Conservation (phyloP, 2,113 vertebrate species). For the Thunnus thynnus region DNA sequence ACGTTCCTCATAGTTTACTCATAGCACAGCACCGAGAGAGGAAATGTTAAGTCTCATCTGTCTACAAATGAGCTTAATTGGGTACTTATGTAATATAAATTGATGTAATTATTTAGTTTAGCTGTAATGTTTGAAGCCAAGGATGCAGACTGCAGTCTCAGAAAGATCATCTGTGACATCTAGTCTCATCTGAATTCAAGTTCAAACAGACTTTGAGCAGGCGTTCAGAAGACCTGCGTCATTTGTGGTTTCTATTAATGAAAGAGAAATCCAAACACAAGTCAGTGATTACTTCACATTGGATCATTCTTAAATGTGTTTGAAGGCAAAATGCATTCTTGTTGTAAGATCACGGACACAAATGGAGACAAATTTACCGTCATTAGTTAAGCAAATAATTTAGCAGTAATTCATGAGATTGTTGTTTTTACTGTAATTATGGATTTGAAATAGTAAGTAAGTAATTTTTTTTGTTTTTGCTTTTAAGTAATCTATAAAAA, state of each 20-base stretch:
- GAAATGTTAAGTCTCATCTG: slow-evolving; percentile 2
- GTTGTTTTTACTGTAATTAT: background rate
- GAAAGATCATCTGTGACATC: too few relatives aligned
- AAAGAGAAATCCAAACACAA: background rate
- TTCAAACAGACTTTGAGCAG: background rate
- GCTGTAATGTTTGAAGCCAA: background rate
- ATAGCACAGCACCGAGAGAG: background rate
- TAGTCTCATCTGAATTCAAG: background rate
- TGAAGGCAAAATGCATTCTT: background rate
- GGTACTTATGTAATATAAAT: background rate
- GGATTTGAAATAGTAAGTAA: background rate
- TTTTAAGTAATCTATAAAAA: too few relatives aligned
- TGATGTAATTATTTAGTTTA: background rate
- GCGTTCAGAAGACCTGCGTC: background rate
- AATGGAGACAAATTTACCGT: background rate
- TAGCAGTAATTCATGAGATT: background rate
- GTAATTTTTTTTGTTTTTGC: too few relatives aligned
- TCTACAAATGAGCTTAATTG: slow-evolving; percentile 1
- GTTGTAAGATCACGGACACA: background rate
- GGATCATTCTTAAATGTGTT: background rate
- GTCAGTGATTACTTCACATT: background rate
- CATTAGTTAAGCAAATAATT: background rate
- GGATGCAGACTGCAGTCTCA: background rate
- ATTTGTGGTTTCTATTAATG: background rate
- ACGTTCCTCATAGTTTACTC: background rate